Conservation (phyloP, 2,797 vertebrate species). For the Sitta carolinensis region DNA sequence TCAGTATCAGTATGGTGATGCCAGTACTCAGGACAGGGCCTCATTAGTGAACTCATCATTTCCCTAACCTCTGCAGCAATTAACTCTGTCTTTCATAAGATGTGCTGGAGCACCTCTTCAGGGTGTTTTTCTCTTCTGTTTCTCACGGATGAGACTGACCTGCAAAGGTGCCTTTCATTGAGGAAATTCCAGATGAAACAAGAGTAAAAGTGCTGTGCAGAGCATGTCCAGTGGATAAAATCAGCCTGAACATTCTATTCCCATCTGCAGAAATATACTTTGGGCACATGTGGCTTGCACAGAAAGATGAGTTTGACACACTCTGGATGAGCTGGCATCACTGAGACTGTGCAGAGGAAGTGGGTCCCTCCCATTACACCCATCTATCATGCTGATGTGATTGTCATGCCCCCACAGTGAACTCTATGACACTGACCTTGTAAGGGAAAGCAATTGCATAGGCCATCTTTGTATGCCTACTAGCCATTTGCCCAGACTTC, state of each 20-base stretch:
- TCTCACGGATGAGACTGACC: background rate
- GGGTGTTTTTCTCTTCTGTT: background rate
- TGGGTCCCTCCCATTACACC: background rate
- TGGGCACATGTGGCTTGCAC: fast-evolving
- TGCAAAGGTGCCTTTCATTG: background rate
- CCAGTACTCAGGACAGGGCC: background rate
- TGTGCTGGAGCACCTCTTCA: fast-evolving
- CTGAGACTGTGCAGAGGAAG: background rate
- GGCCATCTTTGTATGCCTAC: background rate
- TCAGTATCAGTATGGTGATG: background rate
- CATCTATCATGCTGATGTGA: fast-evolving
- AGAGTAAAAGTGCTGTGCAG: background rate
- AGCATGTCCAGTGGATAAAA: fast-evolving
- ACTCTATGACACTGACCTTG: background rate
- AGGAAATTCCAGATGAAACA: background rate
- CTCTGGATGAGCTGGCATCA: fast-evolving
- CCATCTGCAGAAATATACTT: fast-evolving
- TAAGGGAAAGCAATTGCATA: background rate
- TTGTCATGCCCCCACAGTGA: background rate
- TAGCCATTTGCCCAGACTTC: background rate
- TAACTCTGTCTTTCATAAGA: background rate
- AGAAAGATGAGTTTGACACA: background rate
- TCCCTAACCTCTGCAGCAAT: background rate
- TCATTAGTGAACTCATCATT: background rate
- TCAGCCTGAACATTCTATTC: background rate